These are phyloP conservation scores for Diorhabda sublineata DNA, from an alignment of 1,140 invertebrate genomes.

Conservation along the genomic window DNA sequence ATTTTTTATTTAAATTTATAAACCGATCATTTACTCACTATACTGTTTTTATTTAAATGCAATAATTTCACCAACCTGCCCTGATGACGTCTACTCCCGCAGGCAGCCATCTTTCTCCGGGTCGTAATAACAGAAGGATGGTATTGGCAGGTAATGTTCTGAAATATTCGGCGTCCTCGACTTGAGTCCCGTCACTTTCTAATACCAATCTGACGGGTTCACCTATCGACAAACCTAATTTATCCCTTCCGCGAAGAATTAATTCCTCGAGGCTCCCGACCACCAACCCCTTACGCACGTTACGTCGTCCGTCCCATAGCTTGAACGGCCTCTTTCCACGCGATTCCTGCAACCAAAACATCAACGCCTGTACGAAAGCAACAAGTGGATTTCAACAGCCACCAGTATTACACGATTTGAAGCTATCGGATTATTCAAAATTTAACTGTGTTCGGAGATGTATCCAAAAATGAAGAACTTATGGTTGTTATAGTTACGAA, in stretches of 20 bases:
- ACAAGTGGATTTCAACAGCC: neutral
- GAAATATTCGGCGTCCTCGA: slow-evolving; percentile 93
- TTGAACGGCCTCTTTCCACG: slow-evolving; percentile 95
- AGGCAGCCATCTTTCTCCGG: slow-evolving; percentile 87
- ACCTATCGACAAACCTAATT: slow-evolving; percentile 76
- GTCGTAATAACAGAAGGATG: slow-evolving; percentile 78
- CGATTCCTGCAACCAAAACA: slow-evolving; percentile 67
- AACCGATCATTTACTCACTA: no score
- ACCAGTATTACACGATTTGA: neutral
- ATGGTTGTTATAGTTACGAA: neutral
- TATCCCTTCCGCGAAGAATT: slow-evolving; percentile 86
- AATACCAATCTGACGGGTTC: slow-evolving; percentile 83
- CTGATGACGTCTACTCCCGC: slow-evolving; percentile 87
- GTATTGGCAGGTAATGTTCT: slow-evolving; percentile 86
- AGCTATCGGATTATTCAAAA: slow-evolving; percentile 7
- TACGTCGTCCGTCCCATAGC: slow-evolving; percentile 94
- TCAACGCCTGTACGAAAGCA: neutral
- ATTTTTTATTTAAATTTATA: no score
- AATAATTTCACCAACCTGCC: slow-evolving; percentile 62
- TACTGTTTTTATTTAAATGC: no score
- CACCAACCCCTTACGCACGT: slow-evolving; percentile 87
- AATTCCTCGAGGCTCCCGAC: slow-evolving; percentile 89
- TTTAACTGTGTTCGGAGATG: slow-evolving; percentile 11
- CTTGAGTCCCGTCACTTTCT: slow-evolving; percentile 91
- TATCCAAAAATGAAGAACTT: neutral